These are phyloP conservation scores for Serrognathus titanus DNA, from an alignment of 2,888 invertebrate species.

Conservation along the genomic window DNA sequence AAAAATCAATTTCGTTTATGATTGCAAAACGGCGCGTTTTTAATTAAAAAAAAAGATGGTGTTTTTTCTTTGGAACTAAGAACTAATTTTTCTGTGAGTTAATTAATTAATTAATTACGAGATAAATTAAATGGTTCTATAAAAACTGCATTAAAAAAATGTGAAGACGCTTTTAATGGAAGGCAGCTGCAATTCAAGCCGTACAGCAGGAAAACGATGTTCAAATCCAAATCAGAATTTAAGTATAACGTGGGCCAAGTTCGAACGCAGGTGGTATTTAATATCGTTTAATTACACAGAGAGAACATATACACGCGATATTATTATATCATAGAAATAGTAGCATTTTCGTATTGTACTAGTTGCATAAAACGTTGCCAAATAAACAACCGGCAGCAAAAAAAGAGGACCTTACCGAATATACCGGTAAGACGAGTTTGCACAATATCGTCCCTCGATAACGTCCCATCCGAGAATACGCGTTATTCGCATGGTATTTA, in stretches of 20 bases:
- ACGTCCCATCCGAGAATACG: slow-evolving; percentile 28
- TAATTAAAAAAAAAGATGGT: too few relatives aligned
- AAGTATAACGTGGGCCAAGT: slow-evolving; percentile 26
- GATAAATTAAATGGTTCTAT: background rate
- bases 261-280: slow-evolving; percentile 20
- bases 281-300: slow-evolving; percentile 12
- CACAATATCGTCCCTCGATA: slow-evolving; percentile 22
- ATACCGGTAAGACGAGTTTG: slow-evolving; percentile 29
- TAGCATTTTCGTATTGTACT: slow-evolving; percentile 8
- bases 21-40: too few relatives aligned
- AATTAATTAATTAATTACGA: background rate
- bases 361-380: slow-evolving; percentile 18
- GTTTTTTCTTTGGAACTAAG: background rate
- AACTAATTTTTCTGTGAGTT: background rate
- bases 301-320: slow-evolving; percentile 2
- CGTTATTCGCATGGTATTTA: slow-evolving; percentile 27
- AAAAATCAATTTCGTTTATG: too few relatives aligned
- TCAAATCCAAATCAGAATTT: slow-evolving; percentile 23
- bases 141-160: too few relatives aligned
- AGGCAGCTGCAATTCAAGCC: background rate
- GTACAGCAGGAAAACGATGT: slow-evolving; percentile 1
- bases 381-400: background rate
- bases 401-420: slow-evolving; percentile 20
- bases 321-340: slow-evolving; percentile 3
- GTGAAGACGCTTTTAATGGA: too few relatives aligned